These are phyloP conservation scores for Neolamprologus ventralis DNA, from an alignment of 2,113 vertebrate genomes.

Conservation along the genomic window DNA sequence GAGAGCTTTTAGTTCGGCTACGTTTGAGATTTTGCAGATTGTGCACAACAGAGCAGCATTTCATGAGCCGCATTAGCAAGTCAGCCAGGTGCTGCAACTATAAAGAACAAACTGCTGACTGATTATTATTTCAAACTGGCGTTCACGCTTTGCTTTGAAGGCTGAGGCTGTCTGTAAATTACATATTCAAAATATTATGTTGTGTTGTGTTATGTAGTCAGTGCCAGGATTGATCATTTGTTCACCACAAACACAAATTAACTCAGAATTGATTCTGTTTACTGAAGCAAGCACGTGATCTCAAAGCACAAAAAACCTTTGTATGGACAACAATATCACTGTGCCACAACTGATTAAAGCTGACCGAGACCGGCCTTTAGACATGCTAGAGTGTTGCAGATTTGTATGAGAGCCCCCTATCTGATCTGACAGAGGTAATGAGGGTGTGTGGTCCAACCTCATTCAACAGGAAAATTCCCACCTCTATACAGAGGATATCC, in stretches of 20 bases:
- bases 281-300: background rate
- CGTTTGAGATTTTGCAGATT: background rate
- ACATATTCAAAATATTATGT: background rate
- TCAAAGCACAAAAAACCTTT: fast-evolving
- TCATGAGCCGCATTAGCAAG: background rate
- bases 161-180: background rate
- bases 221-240: background rate
- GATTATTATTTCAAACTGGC: background rate
- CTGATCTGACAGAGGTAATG: background rate
- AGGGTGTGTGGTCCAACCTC: background rate
- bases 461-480: background rate
- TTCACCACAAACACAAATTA: background rate
- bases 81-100: background rate
- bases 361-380: background rate
- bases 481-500: background rate
- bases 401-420: background rate
- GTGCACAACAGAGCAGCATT: background rate
- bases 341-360: background rate
- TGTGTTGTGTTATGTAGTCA: background rate
- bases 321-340: background rate
- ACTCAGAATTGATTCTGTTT: background rate
- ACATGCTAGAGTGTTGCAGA: background rate
- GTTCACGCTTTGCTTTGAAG: background rate
- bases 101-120: background rate
- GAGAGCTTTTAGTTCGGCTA: background rate